Base-by-base conservation (phyloP, 2,797 vertebrate species). In the Tympanoctomys barrerae region DNA sequence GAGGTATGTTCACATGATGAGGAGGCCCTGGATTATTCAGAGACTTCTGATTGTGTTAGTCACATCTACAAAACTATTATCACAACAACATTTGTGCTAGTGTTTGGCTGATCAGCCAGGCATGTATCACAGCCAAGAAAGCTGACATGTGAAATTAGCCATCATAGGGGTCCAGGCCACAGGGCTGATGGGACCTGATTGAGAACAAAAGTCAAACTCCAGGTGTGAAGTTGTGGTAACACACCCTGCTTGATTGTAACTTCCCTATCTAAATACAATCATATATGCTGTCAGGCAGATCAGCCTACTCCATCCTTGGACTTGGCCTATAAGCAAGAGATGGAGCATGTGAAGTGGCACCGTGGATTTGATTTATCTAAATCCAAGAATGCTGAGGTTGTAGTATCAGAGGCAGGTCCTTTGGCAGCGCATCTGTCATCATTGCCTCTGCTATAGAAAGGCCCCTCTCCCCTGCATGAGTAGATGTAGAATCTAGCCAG, bases 41-140 rank as follows among this genome's bases (percentile, higher is more conserved):
- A 75, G 5, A n/a, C 42, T 92, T 46, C 18, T 73, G 62, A 87
- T 11, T 26, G 4, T 24, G n/a, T 71, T 78, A 62, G 87, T 66
- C 57, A n/a, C 31, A 73, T 68, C 64, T 66, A 94, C 26, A 22
- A 81, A 91, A 91, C 62, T 36, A 82, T 62, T 62, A 95, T 49
- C 39, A 82, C 26, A 62, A 61, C 39, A 93, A 73, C 57, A 83
- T 66, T 59, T 83, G 46, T 70, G 46, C n/a, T 70, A 31, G 12
- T 52, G 54, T 89, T 95, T 90, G 81, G 62, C 36, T 57, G 83
- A 61, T 87, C 31, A 36, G 52, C 31, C 94, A 87, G 33, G 68
- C 16, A 62, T 12, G 0, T 6, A 46, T 46, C 71, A 21, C 52
- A 64, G 33, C 22, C 75, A 54, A 70, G 77, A 78, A 87, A 31